Base-by-base conservation (phyloP, 2,888 invertebrate species). In the Melipona beecheii region DNA sequence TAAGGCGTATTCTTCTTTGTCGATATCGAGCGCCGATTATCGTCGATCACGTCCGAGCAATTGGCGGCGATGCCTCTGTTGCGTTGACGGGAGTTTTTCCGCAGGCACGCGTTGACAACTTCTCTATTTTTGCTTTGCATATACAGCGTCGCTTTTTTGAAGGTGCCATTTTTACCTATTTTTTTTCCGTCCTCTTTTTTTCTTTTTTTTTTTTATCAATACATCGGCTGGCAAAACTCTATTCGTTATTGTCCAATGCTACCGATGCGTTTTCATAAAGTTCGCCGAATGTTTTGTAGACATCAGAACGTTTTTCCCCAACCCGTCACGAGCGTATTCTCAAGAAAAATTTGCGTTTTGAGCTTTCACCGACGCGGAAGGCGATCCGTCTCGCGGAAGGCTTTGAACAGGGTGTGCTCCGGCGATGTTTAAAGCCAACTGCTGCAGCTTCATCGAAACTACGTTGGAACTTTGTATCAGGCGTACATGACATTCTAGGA, bases 1-100 rank as follows among this genome's bases (percentile, higher is more conserved):
- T 72, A 77, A 75, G 85, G 58, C 71, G 71, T 72, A 75, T 75
- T 72, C 69, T 75, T 75, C 68, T 52, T 36, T 27, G 1, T 27
- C 27, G 27, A 27, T 27, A 27, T 27, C 27, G 1, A 27, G 1
- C 43, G 17, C 43, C n/a, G 24, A 27, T 50, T 75, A 54, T 71
- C 69, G 43, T 27, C 54, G 49, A 36, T 70, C n/a, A n/a, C 43
- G 52, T 64, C 62, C 58, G 31, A 65, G 50, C 73, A 80, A 84
- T 68, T 77, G 75, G 75, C 70, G n/a, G n/a, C n/a, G n/a, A n/a
- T 65, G n/a, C 2, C n/a, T 36, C 4, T n/a, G 15, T n/a, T 21
- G 5, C 68, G 36, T 13, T 24, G 17, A n/a, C 36, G 43, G 36
- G 50, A n/a, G n/a, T n/a, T 62, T 56, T 79, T 68, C 73, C 27